Conservation (phyloP, 2,113 vertebrate genomes). For the Himantopus leucocephalus region DNA sequence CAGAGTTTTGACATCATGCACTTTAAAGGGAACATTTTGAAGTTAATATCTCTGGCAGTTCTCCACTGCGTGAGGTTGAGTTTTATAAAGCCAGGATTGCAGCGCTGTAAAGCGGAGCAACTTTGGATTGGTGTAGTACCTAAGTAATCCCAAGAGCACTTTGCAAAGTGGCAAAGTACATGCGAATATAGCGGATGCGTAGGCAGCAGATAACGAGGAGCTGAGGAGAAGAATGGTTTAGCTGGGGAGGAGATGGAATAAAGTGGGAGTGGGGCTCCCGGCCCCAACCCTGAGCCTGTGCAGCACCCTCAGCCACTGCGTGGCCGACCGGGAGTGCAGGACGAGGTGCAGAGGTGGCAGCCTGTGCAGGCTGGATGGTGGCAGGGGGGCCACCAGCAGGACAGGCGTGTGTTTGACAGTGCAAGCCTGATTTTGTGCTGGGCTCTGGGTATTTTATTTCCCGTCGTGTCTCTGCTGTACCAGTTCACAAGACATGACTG, state of each 20-base stretch:
- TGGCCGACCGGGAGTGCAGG: accelerated
- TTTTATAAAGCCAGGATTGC: neutral
- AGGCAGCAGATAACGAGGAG: slow-evolving; percentile 40
- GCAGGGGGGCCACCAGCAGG: accelerated
- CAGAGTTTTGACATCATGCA: neutral
- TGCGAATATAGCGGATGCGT: neutral
- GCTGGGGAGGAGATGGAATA: slow-evolving; percentile 10
- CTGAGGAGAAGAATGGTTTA: neutral
- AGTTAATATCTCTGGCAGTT: neutral
- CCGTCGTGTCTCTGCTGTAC: neutral
- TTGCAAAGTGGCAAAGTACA: slow-evolving; percentile 21
- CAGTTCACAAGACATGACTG: slow-evolving; percentile 21
- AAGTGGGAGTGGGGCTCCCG: slow-evolving; percentile 3
- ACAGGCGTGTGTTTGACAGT: neutral
- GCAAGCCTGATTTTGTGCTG: neutral
- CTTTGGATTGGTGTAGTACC: slow-evolving; percentile 3
- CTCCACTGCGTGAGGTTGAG: neutral
- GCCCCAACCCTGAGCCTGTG: neutral
- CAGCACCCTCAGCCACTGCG: neutral
- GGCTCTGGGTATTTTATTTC: neutral
- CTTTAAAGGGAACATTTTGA: neutral
- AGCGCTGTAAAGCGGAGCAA: neutral
- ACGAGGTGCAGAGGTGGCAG: neutral
- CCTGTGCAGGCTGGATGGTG: neutral
- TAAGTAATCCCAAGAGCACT: slow-evolving; percentile 44